Evolutionary conservation across 2,888 invertebrate species (phyloP), one percentile per base, ranked within the genome.

Genomic region (Drosophila suboccidentalis): DNA sequence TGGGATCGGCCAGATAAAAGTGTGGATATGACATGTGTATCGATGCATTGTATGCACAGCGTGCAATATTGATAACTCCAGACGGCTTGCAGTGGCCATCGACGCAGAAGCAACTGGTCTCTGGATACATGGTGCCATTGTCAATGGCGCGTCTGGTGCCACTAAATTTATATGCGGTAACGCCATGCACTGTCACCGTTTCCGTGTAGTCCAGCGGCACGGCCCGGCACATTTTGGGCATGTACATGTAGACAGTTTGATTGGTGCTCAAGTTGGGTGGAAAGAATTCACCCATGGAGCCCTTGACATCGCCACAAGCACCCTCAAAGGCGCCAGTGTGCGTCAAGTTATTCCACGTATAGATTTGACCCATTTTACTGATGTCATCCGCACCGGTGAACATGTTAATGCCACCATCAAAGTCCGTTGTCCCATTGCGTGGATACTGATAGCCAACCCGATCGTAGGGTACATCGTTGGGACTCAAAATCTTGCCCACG

Each of bases 21-120:
- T 98, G 97, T 0, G 98, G 98, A 78, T 96, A 94, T 0, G 97
- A 96, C 72, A 96, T 94, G 90, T 96, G 96, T 0, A 96, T 95
- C 0, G 98, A 97, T 0, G 97, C 95, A 11, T 96, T 96, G 84
- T 93, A 96, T 51, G 96, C 94, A 78, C 97, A 97, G 2, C 95
- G 93, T 0, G 95, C 95, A 29, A 96, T 94, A 91, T 96, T 96
- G 85, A 97, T 93, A 46, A 95, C 94, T 0, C 97, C 97, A 0
- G 94, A 94, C 69, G 96, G 96, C 34, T 94, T 93, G 89, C 97
- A 97, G 66, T 95, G 94, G 93, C 80, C 90, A 53, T 82, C 95
- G 95, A 85, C 94, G 91, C 96, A 97, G 92, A 94, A 96, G 78
- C 97, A 97, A 55, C 94, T 92, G 87, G 95, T 95, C 60, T 94